Evolutionary conservation across 2,113 vertebrate genomes (phyloP).

Genomic region (Mobula birostris): DNA sequence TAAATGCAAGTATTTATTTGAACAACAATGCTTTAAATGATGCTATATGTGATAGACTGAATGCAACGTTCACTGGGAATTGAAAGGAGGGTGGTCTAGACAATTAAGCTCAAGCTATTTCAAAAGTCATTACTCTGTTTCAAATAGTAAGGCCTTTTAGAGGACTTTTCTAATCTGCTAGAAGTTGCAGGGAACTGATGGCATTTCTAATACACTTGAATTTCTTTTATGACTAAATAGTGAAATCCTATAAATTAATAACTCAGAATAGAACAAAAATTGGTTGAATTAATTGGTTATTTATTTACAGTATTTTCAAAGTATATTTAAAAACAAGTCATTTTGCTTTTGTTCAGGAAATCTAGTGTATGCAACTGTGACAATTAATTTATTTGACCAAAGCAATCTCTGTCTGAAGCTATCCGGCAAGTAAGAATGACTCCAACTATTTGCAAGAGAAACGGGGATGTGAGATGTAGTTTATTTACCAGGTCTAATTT

Average conservation of each 20-base stretch:
- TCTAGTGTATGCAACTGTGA: not conserved
- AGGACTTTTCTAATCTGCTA: not conserved
- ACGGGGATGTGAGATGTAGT: not conserved
- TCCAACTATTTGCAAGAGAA: not conserved
- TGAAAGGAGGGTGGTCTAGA: not conserved
- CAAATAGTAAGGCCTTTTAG: not conserved
- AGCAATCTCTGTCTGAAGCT: not conserved
- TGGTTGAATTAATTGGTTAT: not conserved
- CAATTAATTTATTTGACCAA: not conserved
- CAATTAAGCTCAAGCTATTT: not conserved
- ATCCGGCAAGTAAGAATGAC: not conserved
- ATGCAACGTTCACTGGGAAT: not conserved
- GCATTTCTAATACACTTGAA: not conserved
- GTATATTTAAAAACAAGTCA: not conserved
- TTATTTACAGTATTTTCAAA: not conserved
- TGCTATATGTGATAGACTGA: not conserved
- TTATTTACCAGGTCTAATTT: not conserved
- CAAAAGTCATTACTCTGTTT: not conserved
- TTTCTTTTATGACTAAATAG: not conserved
- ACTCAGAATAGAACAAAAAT: not conserved
- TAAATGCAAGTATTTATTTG: not conserved
- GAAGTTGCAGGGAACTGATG: not conserved
- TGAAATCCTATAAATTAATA: not conserved
- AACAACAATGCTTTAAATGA: not conserved
- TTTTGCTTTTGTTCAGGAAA: not conserved